phyloP scores from a whole-genome alignment of 2,797 vertebrate species.

The Phaenicophaeus curvirostris region DNA sequence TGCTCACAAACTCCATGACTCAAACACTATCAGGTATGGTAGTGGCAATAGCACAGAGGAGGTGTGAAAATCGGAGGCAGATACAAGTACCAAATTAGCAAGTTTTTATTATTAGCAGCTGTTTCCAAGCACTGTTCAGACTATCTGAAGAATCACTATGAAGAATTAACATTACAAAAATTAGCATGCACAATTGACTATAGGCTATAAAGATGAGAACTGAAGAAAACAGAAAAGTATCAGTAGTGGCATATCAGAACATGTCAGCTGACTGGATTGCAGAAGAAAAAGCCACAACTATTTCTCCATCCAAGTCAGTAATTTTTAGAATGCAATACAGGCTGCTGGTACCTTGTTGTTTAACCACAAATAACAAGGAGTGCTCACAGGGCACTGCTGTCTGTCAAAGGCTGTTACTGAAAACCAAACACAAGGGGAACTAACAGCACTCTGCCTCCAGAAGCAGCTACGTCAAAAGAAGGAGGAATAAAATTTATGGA shows the following conservation, averaged over 20 bases:
- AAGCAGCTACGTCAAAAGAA: neutral
- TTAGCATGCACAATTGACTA: neutral
- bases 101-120: conserved; percentile 41
- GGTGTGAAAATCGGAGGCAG: conserved; percentile 19
- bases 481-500: neutral
- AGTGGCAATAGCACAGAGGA: neutral
- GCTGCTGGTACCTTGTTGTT: neutral
- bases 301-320: neutral
- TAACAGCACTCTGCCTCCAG: neutral
- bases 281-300: neutral
- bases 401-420: neutral
- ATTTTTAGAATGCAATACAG: neutral
- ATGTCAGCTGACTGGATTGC: neutral
- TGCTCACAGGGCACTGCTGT: neutral
- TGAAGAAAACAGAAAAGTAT: neutral
- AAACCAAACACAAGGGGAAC: neutral
- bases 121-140: neutral
- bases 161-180: neutral
- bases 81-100: neutral
- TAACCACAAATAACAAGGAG: neutral
- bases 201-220: neutral
- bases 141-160: neutral
- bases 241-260: neutral
- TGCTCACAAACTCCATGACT: neutral
- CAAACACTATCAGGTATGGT: conserved; percentile 3